Evolutionary conservation across 1,140 invertebrate genomes (phyloP).

Genomic region (Platorchestia sp.): DNA sequence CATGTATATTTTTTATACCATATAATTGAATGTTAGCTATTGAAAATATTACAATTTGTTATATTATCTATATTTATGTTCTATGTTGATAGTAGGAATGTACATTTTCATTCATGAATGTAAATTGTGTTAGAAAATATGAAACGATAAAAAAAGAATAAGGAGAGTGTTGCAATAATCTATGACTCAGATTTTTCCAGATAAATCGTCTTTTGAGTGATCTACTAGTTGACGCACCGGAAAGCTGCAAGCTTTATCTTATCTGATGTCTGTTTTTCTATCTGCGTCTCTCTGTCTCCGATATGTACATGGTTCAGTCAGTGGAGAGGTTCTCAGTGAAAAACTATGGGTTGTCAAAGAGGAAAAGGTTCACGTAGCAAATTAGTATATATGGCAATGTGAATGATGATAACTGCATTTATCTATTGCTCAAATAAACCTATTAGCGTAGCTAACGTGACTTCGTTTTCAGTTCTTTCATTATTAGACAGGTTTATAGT

Average conservation of each 20-base stretch:
- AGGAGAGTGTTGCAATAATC: neutral
- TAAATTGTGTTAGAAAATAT: neutral
- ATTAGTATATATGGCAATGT: neutral
- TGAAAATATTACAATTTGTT: neutral
- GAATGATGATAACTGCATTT: neutral
- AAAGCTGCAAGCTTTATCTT: constrained; percentile 16
- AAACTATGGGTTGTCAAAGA: neutral
- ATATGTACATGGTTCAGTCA: neutral
- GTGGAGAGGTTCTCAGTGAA: neutral
- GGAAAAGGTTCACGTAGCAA: too few relatives aligned
- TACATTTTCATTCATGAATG: neutral
- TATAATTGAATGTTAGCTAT: neutral
- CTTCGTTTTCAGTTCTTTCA: neutral
- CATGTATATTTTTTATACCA: neutral
- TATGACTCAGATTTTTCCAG: neutral
- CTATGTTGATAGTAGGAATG: neutral
- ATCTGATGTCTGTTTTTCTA: neutral
- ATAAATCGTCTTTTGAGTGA: neutral
- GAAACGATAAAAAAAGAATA: neutral
- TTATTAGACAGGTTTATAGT: neutral
- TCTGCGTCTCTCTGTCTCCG: neutral
- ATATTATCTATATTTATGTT: neutral
- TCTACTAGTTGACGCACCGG: neutral
- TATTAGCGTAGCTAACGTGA: neutral
- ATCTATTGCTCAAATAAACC: neutral